Percentiles rank a stretch among this genome's conserved stretches.
These are phyloP conservation scores for Eudasyphora cyanicolor DNA, from an alignment of 2,888 invertebrate species.

Conservation along the genomic window DNA sequence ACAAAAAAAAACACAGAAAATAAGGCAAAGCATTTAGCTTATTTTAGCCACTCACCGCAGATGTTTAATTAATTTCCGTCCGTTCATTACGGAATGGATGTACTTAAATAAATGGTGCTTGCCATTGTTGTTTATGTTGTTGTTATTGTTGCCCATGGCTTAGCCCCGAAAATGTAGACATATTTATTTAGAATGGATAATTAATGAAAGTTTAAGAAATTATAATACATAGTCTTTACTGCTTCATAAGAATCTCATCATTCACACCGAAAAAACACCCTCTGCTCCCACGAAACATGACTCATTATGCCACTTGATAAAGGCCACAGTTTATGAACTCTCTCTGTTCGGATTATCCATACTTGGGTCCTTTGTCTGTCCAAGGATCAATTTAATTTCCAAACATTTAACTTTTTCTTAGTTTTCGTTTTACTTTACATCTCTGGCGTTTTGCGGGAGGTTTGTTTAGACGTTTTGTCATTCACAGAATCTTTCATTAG, in stretches of 20 bases:
- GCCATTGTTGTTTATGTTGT: no score
- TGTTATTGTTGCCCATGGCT: no score
- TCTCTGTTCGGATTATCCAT: background rate
- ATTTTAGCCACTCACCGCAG: background rate
- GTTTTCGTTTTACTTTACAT: no score
- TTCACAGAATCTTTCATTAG: constrained; percentile 31
- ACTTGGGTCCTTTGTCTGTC: background rate
- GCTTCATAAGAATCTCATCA: no score
- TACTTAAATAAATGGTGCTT: background rate
- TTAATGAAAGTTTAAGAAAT: background rate
- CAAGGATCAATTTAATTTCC: background rate
- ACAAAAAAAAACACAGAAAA: background rate
- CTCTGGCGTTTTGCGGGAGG: background rate
- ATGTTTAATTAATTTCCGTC: constrained; percentile 5
- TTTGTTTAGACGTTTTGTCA: background rate
- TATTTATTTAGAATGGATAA: background rate
- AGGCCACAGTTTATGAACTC: background rate
- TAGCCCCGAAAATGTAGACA: no score
- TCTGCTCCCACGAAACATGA: background rate
- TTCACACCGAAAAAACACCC: no score
- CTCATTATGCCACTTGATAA: background rate
- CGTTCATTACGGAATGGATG: background rate
- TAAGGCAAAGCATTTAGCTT: background rate
- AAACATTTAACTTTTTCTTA: constrained; percentile 15
- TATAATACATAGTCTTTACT: no score